phyloP scores from a whole-genome alignment of 1,140 invertebrate genomes.

The Zaprionus nigranus region DNA sequence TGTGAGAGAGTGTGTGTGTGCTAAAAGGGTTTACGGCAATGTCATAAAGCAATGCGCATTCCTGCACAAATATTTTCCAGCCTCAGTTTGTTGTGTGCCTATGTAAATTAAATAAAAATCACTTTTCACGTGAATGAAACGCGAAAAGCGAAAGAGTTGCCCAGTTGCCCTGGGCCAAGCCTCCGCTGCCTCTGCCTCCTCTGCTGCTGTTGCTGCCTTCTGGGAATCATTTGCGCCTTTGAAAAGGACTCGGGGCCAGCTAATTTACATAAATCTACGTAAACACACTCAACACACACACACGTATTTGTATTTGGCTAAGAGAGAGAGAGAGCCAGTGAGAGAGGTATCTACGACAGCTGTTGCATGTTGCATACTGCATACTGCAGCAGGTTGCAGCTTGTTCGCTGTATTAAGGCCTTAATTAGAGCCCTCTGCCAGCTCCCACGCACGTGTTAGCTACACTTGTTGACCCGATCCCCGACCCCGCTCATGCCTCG shows the following conservation, averaged over 20 bases:
- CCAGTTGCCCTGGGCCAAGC: slow-evolving; percentile 15
- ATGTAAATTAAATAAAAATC: slow-evolving; percentile 57
- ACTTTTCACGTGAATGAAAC: slow-evolving; percentile 69
- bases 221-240: slow-evolving; percentile 77
- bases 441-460: slow-evolving; percentile 71
- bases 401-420: slow-evolving; percentile 38
- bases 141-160: slow-evolving; percentile 64
- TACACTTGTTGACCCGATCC: slow-evolving; percentile 57
- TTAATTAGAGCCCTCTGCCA: slow-evolving; percentile 62
- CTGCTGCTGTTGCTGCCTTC: slow-evolving; percentile 59
- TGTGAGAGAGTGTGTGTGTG: slow-evolving; percentile 40
- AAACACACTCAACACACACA: slow-evolving; percentile 49
- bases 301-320: slow-evolving; percentile 13
- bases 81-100: slow-evolving; percentile 16
- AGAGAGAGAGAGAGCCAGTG: neutral
- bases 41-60: slow-evolving; percentile 71
- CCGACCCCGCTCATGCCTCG: slow-evolving; percentile 8
- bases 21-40: slow-evolving; percentile 75
- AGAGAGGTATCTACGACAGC: slow-evolving; percentile 21
- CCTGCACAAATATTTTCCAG: slow-evolving; percentile 46
- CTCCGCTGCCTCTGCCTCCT: slow-evolving; percentile 36
- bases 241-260: slow-evolving; percentile 54
- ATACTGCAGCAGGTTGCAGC: neutral
- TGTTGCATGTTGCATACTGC: slow-evolving; percentile 29
- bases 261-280: slow-evolving; percentile 79